Evolutionary conservation across 64 coral and sea anemone genomes (phyloP), one percentile per base, ranked within the genome.

Genomic region (Montipora efflorescens): DNA sequence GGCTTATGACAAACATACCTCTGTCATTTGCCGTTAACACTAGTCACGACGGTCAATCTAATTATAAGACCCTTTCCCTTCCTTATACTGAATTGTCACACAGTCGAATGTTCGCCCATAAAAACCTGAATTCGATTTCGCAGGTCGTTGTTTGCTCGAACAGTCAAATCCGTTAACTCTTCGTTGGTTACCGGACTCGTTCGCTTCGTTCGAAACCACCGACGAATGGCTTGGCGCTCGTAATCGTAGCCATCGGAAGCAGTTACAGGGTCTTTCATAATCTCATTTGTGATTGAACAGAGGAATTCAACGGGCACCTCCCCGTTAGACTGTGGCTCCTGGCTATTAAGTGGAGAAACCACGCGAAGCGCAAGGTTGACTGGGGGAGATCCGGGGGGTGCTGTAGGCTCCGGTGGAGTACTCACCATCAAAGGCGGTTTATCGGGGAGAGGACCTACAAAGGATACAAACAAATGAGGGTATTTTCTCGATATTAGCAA

Each of bases 301-400:
- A 98, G 66, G 77, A 95, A 98, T 13, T 98, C 96, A 76, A 98
- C 95, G 4, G 96, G 96, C n/a, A 94, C 89, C 36, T 94, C 89
- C 4, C 48, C 28, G 68, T 95, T 84, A 80, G 95, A 95, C n/a
- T 69, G 23, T 13, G 47, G 36, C 5, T 45, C 44, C 59, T 49
- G 59, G 8, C 62, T 21, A 13, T 76, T 1, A 16, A 77, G 45
- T 11, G 94, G 83, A 0, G 83, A 46, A 4, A 92, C 83, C 7
- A 77, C 8, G 1, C 83, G 90, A 21, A 92, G 5, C 12, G 49
- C 44, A 2, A 79, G 79, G 45, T 5, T 48, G 19, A 72, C 75
- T 16, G 89, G 85, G 4, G n/a, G 76, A 6, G 88, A 45, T 23
- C 76, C 90, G 2, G 94, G 81, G 5, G 90, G 83, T 21, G 83